Percentiles rank a stretch among this genome's conserved stretches.
These are phyloP conservation scores for Petrolisthes manimaculis DNA, from an alignment of 2,888 invertebrate species.

Conservation along the genomic window DNA sequence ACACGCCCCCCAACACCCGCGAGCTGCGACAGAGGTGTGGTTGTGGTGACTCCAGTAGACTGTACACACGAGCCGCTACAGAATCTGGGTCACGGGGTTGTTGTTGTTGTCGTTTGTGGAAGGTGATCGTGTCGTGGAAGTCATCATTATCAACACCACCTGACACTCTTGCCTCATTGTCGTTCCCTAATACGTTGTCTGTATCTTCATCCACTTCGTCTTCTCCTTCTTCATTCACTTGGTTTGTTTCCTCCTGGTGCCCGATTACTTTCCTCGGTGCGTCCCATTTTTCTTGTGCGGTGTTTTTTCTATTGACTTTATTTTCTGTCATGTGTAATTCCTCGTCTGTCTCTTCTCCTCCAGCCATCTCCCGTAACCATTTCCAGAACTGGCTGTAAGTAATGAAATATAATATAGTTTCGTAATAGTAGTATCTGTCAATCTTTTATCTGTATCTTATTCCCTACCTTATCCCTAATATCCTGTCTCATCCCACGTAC, in stretches of 20 bases:
- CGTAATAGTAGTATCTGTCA: too few relatives aligned
- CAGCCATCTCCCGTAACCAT: constrained; percentile 24
- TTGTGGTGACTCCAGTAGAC: constrained; percentile 3
- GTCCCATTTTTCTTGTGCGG: too few relatives aligned
- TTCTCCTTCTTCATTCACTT: too few relatives aligned
- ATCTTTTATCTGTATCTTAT: too few relatives aligned
- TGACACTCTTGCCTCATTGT: background rate
- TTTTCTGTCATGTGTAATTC: too few relatives aligned
- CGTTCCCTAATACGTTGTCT: background rate
- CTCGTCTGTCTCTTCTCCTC: background rate
- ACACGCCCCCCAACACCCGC: constrained; percentile 20
- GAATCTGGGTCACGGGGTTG: background rate
- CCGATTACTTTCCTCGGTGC: too few relatives aligned
- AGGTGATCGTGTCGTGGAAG: too few relatives aligned
- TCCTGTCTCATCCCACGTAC: too few relatives aligned
- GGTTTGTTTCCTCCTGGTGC: background rate
- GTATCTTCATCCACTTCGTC: background rate
- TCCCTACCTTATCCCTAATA: too few relatives aligned
- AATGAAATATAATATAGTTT: background rate
- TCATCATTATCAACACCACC: background rate
- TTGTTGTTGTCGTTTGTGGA: background rate
- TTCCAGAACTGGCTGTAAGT: constrained; percentile 30
- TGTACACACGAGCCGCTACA: background rate
- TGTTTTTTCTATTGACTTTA: too few relatives aligned
- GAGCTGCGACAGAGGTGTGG: constrained; percentile 7